Evolutionary conservation across 64 coral and sea anemone species (phyloP), one percentile per base, ranked within the genome.

Genomic region (Anthopleura sola): DNA sequence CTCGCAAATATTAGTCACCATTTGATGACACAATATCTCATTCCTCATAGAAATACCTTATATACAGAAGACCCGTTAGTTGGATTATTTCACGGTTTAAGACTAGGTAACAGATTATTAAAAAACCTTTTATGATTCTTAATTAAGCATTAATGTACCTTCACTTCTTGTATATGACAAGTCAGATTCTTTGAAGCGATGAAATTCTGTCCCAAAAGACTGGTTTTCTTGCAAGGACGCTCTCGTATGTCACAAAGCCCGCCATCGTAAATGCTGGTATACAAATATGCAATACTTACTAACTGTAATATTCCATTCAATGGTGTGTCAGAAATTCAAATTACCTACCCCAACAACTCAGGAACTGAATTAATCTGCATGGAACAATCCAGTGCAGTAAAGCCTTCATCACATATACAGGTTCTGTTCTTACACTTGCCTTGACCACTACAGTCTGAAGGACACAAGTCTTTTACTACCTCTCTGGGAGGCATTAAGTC

Each of bases 171-270:
- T 6, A 87, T 23, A 77, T 92, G 90, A 24, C 90, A 92, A 6
- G 90, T 92, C 0, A 92, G 11, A 20, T 86, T 92, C 74, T 79
- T 46, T 2, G 90, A 92, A 48, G 75, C 71, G 8, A 92, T 64
- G 19, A 86, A 92, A 20, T 82, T 85, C 19, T 32, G 47, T 82
- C 90, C 90, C n/a, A 92, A 54, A 32, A 92, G 60, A 37, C 78
- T 46, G 17, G 85, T 86, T 92, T 92, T 53, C n/a, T 92, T 92
- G 26, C 90, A 92, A 19, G 90, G 90, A 31, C 90, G 77, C 68
- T 39, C 68, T 31, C 90, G 85, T 66, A 60, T 82, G 55, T 92
- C 90, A 28, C 90, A 92, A 20, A 92, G 48, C 17, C 90, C 90
- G 6, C 85, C 77, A 66, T 80, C 37, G 48, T 82, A 80, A 26